These are phyloP conservation scores for Drosophila insularis DNA, from an alignment of 1,140 invertebrate species.

Conservation along the genomic window DNA sequence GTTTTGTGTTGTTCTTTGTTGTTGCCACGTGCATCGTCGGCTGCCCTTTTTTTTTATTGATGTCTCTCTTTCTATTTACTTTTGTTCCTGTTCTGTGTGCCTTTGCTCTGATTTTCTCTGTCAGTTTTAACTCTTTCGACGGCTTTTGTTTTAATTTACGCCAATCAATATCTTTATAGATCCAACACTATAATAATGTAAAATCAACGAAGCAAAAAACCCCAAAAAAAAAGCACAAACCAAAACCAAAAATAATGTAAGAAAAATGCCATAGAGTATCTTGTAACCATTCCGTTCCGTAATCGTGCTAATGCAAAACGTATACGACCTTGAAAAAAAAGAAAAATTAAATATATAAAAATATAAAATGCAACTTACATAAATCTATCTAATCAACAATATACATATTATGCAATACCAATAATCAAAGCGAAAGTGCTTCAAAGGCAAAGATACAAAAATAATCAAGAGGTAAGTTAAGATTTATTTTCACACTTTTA, in stretches of 20 bases:
- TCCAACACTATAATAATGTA: slow-evolving; percentile 31
- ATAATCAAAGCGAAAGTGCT: not conserved
- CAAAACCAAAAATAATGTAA: slow-evolving; percentile 22
- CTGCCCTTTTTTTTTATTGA: slow-evolving; percentile 34
- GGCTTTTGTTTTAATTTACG: slow-evolving; percentile 51
- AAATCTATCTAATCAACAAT: slow-evolving; percentile 30
- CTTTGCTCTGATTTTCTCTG: slow-evolving; percentile 14
- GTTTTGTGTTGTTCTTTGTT: slow-evolving; percentile 15
- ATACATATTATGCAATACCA: not conserved
- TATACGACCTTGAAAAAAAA: slow-evolving; percentile 49
- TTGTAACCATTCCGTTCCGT: slow-evolving; percentile 72
- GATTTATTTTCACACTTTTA: no score
- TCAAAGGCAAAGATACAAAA: not conserved
- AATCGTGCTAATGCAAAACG: slow-evolving; percentile 63
- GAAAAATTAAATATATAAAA: slow-evolving; percentile 32
- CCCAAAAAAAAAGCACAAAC: slow-evolving; percentile 4
- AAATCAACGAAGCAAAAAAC: slow-evolving; percentile 15
- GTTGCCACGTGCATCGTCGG: slow-evolving; percentile 43
- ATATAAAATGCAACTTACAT: slow-evolving; percentile 29
- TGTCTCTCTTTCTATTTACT: slow-evolving; percentile 23
- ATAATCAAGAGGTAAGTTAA: not conserved
- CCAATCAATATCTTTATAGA: slow-evolving; percentile 56
- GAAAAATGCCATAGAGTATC: slow-evolving; percentile 25
- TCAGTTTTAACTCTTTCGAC: slow-evolving; percentile 12
- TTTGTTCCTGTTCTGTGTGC: slow-evolving; percentile 4